Percentiles rank a stretch among this genome's conserved stretches.
phyloP scores from a whole-genome alignment of 1,140 invertebrate genomes.

The Cheumatopsyche charites region DNA sequence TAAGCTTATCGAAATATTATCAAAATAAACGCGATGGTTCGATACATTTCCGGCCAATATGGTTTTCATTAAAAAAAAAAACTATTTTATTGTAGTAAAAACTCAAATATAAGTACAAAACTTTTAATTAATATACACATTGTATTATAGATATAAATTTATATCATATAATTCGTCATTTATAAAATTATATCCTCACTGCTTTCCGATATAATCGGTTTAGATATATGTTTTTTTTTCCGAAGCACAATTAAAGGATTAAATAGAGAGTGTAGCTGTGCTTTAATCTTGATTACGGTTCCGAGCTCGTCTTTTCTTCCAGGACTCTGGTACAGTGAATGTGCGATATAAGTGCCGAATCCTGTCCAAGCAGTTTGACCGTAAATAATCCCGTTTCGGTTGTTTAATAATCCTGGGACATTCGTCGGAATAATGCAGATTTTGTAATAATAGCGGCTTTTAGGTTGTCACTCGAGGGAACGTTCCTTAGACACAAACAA shows the following conservation, averaged over 20 bases:
- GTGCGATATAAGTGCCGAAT: constrained; percentile 41
- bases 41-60: too few species aligned
- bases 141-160: too few species aligned
- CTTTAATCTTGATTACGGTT: constrained; percentile 20
- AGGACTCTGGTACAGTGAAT: not conserved
- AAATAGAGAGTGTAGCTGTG: not conserved
- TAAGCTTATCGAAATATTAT: too few species aligned
- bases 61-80: too few species aligned
- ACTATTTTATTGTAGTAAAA: too few species aligned
- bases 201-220: not conserved
- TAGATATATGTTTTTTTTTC: not conserved
- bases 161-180: too few species aligned
- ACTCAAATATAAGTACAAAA: too few species aligned
- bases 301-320: not conserved
- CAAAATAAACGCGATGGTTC: too few species aligned
- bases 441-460: constrained; percentile 23
- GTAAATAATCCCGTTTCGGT: constrained; percentile 43
- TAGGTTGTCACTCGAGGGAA: not conserved
- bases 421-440: constrained; percentile 41
- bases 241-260: constrained; percentile 12
- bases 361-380: constrained; percentile 46
- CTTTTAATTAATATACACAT: too few species aligned
- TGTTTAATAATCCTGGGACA: constrained; percentile 36
- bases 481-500: not conserved
- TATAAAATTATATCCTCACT: not conserved